Percentiles rank a stretch among this genome's conserved stretches.
Evolutionary conservation across 2,113 vertebrate genomes (phyloP).

Genomic region (Dolichallabes microphthalmus): DNA sequence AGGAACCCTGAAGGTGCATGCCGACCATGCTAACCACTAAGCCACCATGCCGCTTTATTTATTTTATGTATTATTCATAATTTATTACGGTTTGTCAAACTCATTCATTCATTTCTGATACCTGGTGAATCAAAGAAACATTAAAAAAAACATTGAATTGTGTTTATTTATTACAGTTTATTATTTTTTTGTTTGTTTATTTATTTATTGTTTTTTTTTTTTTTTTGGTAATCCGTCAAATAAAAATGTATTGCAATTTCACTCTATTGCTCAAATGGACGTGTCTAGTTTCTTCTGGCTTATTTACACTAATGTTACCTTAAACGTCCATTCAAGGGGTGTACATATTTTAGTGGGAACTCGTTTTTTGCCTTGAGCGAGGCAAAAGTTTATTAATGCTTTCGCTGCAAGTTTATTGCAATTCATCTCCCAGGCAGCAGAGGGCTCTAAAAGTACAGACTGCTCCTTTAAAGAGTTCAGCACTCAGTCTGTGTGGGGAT

Average conservation of each 20-base stretch:
- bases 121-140: too few species aligned
- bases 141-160: too few species aligned
- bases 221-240: too few species aligned
- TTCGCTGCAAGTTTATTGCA: slow-evolving; percentile 13
- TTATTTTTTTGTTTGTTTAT: too few species aligned
- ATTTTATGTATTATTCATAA: too few species aligned
- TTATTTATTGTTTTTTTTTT: too few species aligned
- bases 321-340: not conserved
- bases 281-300: not conserved
- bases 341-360: not conserved
- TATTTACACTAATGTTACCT: not conserved
- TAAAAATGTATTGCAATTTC: not conserved
- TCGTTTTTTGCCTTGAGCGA: not conserved
- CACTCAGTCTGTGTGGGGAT: not conserved
- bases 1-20: too few species aligned
- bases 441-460: slow-evolving; percentile 22
- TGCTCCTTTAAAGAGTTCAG: slow-evolving; percentile 2
- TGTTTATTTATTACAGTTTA: too few species aligned
- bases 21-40: too few species aligned
- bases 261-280: not conserved
- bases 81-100: too few species aligned
- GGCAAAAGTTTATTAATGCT: not conserved
- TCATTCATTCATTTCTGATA: too few species aligned
- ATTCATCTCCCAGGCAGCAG: not conserved
- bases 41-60: too few species aligned